These are phyloP conservation scores for Plotosus lineatus DNA, from an alignment of 2,113 vertebrate species.

Conservation along the genomic window DNA sequence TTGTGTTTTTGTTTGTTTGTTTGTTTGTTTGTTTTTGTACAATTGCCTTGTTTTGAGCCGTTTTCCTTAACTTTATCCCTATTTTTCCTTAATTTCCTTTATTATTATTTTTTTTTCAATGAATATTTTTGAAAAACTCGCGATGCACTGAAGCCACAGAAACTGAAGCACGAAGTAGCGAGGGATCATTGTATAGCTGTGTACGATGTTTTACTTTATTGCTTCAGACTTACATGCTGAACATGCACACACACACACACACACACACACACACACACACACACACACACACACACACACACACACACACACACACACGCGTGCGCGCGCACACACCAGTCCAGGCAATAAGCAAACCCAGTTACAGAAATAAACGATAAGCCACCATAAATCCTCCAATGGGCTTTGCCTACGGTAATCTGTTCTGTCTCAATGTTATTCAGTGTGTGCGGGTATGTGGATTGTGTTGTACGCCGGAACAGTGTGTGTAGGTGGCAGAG, in stretches of 20 bases:
- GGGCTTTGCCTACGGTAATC: constrained; percentile 29
- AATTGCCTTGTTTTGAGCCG: no score
- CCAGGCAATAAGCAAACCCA: neutral
- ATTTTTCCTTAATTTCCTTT: no score
- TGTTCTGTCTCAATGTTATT: constrained; percentile 5
- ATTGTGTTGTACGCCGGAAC: constrained; percentile 11
- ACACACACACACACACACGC: neutral
- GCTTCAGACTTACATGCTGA: neutral
- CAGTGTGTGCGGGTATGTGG: constrained; percentile 22
- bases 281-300: neutral
- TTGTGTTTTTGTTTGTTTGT: no score
- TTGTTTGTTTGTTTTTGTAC: no score
- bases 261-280: neutral
- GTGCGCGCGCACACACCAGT: neutral
- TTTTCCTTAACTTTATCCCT: no score
- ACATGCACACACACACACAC: neutral
- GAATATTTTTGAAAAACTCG: no score
- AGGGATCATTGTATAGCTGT: constrained; percentile 14
- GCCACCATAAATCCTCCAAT: neutral
- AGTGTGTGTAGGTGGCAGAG: constrained; percentile 25
- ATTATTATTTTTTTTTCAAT: no score
- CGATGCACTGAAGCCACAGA: no score
- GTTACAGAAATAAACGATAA: constrained; percentile 17
- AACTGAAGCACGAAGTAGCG: no score
- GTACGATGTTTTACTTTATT: constrained; percentile 4